These are phyloP conservation scores for Ictalurus furcatus DNA, from an alignment of 2,113 vertebrate species.

Conservation along the genomic window DNA sequence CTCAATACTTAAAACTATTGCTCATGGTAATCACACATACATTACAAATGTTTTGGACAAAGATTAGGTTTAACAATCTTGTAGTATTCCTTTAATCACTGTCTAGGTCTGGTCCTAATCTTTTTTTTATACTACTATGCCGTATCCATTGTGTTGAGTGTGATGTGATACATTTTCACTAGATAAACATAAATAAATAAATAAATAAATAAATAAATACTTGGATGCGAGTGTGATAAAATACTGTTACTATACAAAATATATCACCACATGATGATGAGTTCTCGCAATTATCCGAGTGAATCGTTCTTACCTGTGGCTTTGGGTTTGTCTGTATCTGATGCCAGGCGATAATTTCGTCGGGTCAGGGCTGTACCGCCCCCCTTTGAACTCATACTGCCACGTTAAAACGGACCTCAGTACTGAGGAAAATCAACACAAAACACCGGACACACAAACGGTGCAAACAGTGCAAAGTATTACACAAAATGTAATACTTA, in stretches of 20 bases:
- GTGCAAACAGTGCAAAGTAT: background rate
- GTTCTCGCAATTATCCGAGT: no score
- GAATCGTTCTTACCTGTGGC: slow-evolving; percentile 76
- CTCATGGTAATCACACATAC: background rate
- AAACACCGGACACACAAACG: background rate
- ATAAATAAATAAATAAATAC: background rate
- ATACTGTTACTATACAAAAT: background rate
- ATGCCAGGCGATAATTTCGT: slow-evolving; percentile 85
- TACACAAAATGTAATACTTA: no score
- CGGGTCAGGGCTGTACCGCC: slow-evolving; percentile 79
- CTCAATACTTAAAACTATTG: background rate
- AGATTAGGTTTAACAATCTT: background rate
- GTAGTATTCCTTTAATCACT: background rate
- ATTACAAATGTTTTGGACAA: background rate
- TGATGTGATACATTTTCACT: background rate
- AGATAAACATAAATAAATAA: background rate
- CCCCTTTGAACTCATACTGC: slow-evolving; percentile 86
- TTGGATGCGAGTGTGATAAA: no score
- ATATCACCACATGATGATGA: no score
- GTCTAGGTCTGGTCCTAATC: background rate
- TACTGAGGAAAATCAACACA: slow-evolving; percentile 30
- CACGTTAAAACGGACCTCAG: slow-evolving; percentile 33
- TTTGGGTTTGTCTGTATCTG: slow-evolving; percentile 85
- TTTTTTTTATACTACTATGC: background rate
- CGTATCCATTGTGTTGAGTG: no score